phyloP scores from a whole-genome alignment of 2,797 vertebrate genomes.

The Glyptemys insculpta region DNA sequence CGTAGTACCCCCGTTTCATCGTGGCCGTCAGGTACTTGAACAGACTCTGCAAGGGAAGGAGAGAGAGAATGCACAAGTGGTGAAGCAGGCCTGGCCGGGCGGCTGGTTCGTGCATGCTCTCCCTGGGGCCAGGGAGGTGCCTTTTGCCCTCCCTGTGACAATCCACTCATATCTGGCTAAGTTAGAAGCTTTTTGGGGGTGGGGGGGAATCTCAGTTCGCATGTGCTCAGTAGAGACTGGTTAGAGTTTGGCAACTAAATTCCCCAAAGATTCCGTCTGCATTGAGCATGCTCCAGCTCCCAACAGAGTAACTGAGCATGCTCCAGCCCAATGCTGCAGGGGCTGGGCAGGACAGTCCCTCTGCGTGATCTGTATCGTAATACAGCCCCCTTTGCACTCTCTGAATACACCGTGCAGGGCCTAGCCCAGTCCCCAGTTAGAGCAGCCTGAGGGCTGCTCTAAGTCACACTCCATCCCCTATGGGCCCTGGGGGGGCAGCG shows the following conservation, averaged over 20 bases:
- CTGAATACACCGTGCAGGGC: background rate
- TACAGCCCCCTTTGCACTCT: background rate
- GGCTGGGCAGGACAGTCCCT: background rate
- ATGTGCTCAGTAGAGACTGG: background rate
- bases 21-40: slow-evolving; percentile 35
- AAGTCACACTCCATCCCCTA: background rate
- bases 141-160: background rate
- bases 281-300: background rate
- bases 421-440: background rate
- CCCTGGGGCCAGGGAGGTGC: background rate
- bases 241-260: background rate
- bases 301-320: background rate
- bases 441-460: background rate
- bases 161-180: background rate
- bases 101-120: background rate
- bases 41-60: background rate
- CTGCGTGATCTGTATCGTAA: background rate
- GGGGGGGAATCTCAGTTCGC: background rate
- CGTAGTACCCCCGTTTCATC: slow-evolving; percentile 47
- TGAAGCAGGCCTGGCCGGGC: background rate
- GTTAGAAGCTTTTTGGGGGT: background rate
- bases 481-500: too few species aligned
- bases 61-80: background rate
- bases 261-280: background rate
- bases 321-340: background rate